Evolutionary conservation across 1,140 invertebrate genomes (phyloP).

Genomic region (Manduca sexta): DNA sequence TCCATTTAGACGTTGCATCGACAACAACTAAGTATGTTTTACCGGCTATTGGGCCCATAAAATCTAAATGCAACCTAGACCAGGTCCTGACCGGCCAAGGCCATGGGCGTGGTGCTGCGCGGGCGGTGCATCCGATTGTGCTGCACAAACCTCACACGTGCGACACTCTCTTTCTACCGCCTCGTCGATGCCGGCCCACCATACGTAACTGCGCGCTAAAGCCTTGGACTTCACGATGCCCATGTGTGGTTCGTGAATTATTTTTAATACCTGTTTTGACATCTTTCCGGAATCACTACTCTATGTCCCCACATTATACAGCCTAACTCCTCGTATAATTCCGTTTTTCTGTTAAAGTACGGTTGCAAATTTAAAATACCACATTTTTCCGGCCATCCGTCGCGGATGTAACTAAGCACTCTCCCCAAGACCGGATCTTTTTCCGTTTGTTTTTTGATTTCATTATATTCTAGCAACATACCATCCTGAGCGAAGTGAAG

Average conservation of each 20-base stretch:
- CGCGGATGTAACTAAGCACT: slow-evolving; percentile 7
- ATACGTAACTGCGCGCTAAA: slow-evolving; percentile 40
- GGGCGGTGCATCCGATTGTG: slow-evolving; percentile 5
- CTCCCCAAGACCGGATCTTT: background rate
- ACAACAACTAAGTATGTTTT: slow-evolving; percentile 10
- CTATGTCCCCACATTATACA: slow-evolving; percentile 18
- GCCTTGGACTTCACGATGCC: slow-evolving; percentile 50
- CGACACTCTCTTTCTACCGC: slow-evolving; percentile 5
- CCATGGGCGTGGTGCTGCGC: background rate
- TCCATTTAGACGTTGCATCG: slow-evolving; percentile 10
- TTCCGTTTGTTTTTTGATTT: slow-evolving; percentile 8
- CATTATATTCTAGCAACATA: slow-evolving; percentile 25
- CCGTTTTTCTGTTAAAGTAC: slow-evolving; percentile 13
- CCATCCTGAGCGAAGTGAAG: slow-evolving; percentile 12
- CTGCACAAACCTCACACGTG: slow-evolving; percentile 9
- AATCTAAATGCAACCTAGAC: slow-evolving; percentile 11
- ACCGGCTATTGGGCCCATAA: slow-evolving; percentile 8
- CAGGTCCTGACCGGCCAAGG: slow-evolving; percentile 2
- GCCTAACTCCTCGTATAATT: slow-evolving; percentile 15
- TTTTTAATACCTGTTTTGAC: slow-evolving; percentile 8
- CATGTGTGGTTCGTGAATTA: slow-evolving; percentile 20
- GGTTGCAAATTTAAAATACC: slow-evolving; percentile 3
- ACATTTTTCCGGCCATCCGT: slow-evolving; percentile 12
- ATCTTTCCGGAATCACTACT: slow-evolving; percentile 9
- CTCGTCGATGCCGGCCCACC: too few species aligned